Percentiles rank a stretch among this genome's conserved stretches.
Evolutionary conservation across 2,113 vertebrate genomes (phyloP).

Genomic region (Chlorodrepanis virens): DNA sequence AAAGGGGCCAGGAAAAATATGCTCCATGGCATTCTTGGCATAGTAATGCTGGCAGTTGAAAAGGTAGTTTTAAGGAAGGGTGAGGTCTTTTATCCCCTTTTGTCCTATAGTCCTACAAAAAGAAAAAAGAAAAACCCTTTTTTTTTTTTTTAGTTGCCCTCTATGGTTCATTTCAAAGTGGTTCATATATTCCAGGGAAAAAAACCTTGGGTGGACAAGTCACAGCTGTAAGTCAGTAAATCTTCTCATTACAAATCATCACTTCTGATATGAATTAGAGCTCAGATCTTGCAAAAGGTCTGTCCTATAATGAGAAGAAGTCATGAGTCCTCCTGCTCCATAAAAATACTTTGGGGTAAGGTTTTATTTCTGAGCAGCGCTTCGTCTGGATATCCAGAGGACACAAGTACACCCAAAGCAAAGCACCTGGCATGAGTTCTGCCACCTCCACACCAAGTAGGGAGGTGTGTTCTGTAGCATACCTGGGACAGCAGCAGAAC

Average conservation of each 20-base stretch:
- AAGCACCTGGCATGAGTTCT: not conserved
- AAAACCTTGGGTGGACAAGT: not conserved
- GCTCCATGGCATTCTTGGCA: not conserved
- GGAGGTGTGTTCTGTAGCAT: not conserved
- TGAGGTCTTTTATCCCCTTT: not conserved
- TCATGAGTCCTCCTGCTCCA: not conserved
- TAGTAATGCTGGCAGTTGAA: not conserved
- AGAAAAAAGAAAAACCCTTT: not conserved
- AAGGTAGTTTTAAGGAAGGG: not conserved
- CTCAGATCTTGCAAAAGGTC: not conserved
- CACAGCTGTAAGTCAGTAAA: not conserved
- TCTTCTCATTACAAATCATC: not conserved
- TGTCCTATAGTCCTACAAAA: not conserved
- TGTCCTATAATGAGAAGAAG: not conserved
- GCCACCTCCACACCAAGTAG: rapidly evolving
- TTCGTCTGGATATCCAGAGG: not conserved
- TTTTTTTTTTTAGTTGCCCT: not conserved
- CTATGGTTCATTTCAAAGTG: not conserved
- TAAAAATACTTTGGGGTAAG: not conserved
- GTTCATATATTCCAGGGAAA: not conserved
- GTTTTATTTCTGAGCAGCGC: rapidly evolving
- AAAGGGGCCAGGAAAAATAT: not conserved
- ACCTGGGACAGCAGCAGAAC: not conserved
- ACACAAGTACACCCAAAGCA: not conserved
- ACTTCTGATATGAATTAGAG: not conserved